phyloP scores from a whole-genome alignment of 2,888 invertebrate genomes.

The Mycogona germanica region DNA sequence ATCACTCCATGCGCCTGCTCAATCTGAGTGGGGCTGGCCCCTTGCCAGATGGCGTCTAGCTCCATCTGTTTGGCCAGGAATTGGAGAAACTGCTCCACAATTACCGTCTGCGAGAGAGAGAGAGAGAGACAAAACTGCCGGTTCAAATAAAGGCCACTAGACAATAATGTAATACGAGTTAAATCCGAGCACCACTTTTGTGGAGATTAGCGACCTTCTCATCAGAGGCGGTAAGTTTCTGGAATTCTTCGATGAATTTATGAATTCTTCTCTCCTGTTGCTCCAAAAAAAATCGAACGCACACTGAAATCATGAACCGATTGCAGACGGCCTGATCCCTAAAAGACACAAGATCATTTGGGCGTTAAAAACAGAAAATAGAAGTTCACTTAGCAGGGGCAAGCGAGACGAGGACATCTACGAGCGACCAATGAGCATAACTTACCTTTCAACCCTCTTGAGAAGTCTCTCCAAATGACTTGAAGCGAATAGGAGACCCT shows the following conservation, averaged over 20 bases:
- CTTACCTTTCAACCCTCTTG: constrained; percentile 33
- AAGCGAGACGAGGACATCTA: neutral
- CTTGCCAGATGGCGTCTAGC: constrained; percentile 57
- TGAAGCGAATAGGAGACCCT: constrained; percentile 60
- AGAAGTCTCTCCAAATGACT: constrained; percentile 54
- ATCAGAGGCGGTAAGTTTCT: constrained; percentile 64
- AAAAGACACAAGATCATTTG: too few relatives aligned
- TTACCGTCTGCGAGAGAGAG: constrained; percentile 43
- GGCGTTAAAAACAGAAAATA: too few relatives aligned
- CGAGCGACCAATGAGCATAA: neutral
- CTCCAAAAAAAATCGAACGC: constrained; percentile 68
- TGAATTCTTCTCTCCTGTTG: constrained; percentile 58
- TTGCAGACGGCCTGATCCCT: constrained; percentile 55
- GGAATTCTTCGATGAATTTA: constrained; percentile 67
- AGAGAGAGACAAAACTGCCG: neutral
- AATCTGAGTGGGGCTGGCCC: constrained; percentile 54
- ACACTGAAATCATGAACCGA: constrained; percentile 57
- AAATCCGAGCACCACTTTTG: neutral
- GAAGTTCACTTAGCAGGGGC: too few relatives aligned
- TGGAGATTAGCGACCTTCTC: constrained; percentile 50
- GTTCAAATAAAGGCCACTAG: neutral
- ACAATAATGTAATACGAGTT: too few relatives aligned
- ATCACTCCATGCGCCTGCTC: constrained; percentile 67
- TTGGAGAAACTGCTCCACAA: constrained; percentile 65
- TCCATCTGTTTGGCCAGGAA: constrained; percentile 45